phyloP scores from a whole-genome alignment of 2,888 invertebrate genomes.

The Aphodius granarius region DNA sequence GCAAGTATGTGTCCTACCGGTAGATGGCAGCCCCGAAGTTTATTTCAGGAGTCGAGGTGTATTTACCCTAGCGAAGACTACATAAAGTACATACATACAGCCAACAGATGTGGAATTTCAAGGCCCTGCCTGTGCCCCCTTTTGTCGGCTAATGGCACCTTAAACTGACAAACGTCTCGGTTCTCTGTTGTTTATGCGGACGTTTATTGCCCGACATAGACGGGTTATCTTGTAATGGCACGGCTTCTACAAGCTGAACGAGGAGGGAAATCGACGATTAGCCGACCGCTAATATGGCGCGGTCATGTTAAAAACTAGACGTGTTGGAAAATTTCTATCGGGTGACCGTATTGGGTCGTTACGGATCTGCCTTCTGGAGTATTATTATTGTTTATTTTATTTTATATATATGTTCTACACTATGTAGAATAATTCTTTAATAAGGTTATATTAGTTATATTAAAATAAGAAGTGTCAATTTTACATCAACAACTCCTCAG shows the following conservation, averaged over 20 bases:
- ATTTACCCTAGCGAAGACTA: not conserved
- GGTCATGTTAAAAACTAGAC: not conserved
- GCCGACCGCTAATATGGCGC: not conserved
- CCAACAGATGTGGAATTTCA: not conserved
- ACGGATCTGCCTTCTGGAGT: not conserved
- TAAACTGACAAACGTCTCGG: not conserved
- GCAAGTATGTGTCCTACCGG: not conserved
- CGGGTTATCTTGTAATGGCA: not conserved
- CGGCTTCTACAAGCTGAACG: not conserved
- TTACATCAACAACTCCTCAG: too few relatives aligned
- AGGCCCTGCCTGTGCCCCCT: not conserved
- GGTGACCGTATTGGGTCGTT: not conserved
- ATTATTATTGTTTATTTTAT: not conserved
- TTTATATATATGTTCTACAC: not conserved
- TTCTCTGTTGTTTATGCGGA: not conserved
- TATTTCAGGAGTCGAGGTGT: not conserved
- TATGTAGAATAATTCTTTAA: too few relatives aligned
- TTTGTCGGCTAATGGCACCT: not conserved
- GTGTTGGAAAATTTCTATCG: not conserved
- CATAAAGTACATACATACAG: too few relatives aligned
- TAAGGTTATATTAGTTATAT: too few relatives aligned
- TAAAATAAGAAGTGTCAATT: too few relatives aligned
- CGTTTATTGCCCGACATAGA: not conserved
- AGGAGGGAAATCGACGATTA: not conserved
- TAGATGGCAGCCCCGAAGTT: not conserved